Evolutionary conservation across 2,797 vertebrate species (phyloP), one percentile per base, ranked within the genome.

Genomic region (Coreius guichenoti): DNA sequence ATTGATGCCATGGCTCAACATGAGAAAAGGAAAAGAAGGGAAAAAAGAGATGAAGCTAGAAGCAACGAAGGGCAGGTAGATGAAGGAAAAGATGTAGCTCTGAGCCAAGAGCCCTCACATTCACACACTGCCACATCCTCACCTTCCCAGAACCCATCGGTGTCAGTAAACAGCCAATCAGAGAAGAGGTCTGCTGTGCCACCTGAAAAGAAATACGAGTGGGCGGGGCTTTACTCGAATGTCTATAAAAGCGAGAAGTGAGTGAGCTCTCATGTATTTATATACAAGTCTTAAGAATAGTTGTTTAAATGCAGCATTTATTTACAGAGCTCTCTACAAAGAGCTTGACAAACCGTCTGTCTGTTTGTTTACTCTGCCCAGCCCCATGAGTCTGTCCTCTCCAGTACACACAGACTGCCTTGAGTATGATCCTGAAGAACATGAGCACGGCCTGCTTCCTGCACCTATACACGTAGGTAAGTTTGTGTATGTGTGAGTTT

Each of bases 171-270:
- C 69, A 80, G 93, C 90, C 96, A 96, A 86, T 95, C 95, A 58
- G 96, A 97, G 93, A 96, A 97, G 91, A 95, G 95, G 89, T 91
- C 94, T 0, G 94, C 96, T 23, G 94, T 94, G 13, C 95, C 96
- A 78, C 96, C 97, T 82, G 96, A 95, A 92, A 99, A 99, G 95
- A 98, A 93, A 82, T 99, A 97, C 92, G 95, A 99, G 94, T 97
- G 96, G 91, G 98, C 98, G 17, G 98, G 98, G 81, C 97, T 99
- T 85, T 99, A 98, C 93, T 99, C 98, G 4, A 97, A 99, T 17
- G 97, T 98, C 90, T 99, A 97, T 94, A 99, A 99, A 96, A 98
- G 95, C 31, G 93, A 95, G 87, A 97, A 98, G 98, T 99, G 92
- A 97, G 98, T 96, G 89, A 70, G 33, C 78, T 19, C 39, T 82